A percentile compares a stretch with the other conserved stretches of the same genome.
phyloP scores from a whole-genome alignment of 2,113 vertebrate species.

The Peromyscus maniculatus region DNA sequence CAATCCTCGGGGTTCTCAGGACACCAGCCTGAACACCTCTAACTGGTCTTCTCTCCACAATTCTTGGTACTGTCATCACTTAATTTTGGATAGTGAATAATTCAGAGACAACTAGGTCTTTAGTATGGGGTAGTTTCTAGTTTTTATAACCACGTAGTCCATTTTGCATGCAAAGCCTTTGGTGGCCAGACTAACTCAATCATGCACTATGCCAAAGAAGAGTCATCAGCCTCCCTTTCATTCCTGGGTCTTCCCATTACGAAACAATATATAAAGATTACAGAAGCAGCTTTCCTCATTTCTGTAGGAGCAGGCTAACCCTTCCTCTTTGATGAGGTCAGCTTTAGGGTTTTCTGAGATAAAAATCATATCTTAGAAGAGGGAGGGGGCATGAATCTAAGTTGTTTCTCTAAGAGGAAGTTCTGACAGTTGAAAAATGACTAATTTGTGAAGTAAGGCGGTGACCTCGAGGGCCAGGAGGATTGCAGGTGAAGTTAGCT shows the following conservation, averaged over 20 bases:
- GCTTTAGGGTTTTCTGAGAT: constrained; percentile 64
- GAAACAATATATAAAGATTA: constrained; percentile 37
- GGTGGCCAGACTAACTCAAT: background rate
- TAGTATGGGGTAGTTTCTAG: background rate
- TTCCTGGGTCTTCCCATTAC: constrained; percentile 51
- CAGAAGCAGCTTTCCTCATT: constrained; percentile 60
- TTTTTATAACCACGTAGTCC: constrained; percentile 24
- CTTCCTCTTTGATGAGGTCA: constrained; percentile 47
- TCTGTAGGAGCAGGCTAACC: constrained; percentile 43
- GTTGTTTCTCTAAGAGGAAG: constrained; percentile 66
- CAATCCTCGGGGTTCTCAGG: fast-evolving
- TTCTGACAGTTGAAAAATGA: constrained; percentile 63
- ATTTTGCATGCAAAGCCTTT: constrained; percentile 45
- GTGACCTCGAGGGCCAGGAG: background rate
- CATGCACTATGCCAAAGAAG: background rate
- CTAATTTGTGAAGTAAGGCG: constrained; percentile 14
- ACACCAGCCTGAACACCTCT: fast-evolving
- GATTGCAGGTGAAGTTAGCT: background rate
- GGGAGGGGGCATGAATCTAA: constrained; percentile 50
- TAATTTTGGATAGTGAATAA: background rate
- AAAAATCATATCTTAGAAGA: constrained; percentile 61
- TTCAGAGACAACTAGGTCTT: constrained; percentile 1
- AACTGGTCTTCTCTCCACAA: background rate
- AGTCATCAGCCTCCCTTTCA: background rate
- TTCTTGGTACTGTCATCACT: background rate